A percentile compares a stretch with the other conserved stretches of the same genome.
Conservation (phyloP, 2,888 invertebrate species). For the Lepeophtheirus nordmannii region DNA sequence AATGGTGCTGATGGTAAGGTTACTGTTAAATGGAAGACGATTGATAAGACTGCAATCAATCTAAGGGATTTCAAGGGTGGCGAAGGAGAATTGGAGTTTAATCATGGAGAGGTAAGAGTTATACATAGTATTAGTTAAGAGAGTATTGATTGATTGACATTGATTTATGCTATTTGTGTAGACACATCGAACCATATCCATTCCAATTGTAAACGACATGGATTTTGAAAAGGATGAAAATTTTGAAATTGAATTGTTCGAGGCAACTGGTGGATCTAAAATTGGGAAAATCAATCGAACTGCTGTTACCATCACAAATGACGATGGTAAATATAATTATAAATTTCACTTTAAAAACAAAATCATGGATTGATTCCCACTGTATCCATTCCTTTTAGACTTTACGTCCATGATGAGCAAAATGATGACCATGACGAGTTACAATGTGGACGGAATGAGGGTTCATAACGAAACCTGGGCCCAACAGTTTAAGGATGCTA, state of each 20-base stretch:
- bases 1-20: slow-evolving; percentile 43
- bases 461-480: slow-evolving; percentile 41
- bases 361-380: slow-evolving; percentile 26
- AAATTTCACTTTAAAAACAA: neutral
- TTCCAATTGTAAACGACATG: slow-evolving; percentile 43
- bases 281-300: slow-evolving; percentile 37
- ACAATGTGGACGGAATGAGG: slow-evolving; percentile 40
- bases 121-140: neutral
- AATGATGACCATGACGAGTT: slow-evolving; percentile 40
- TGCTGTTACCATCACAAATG: slow-evolving; percentile 41
- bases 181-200: slow-evolving; percentile 39
- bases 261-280: slow-evolving; percentile 37
- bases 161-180: slow-evolving; percentile 29
- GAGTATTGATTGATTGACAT: no score
- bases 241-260: slow-evolving; percentile 41
- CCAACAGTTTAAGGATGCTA: slow-evolving; percentile 41
- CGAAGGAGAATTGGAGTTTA: slow-evolving; percentile 38
- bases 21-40: slow-evolving; percentile 41
- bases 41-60: slow-evolving; percentile 42
- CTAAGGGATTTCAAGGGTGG: slow-evolving; percentile 42
- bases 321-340: slow-evolving; percentile 35
- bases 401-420: slow-evolving; percentile 42
- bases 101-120: slow-evolving; percentile 36
- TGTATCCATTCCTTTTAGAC: slow-evolving; percentile 33
- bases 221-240: slow-evolving; percentile 45